Evolutionary conservation across 2,797 vertebrate species (phyloP).

Genomic region (Momotus momota): DNA sequence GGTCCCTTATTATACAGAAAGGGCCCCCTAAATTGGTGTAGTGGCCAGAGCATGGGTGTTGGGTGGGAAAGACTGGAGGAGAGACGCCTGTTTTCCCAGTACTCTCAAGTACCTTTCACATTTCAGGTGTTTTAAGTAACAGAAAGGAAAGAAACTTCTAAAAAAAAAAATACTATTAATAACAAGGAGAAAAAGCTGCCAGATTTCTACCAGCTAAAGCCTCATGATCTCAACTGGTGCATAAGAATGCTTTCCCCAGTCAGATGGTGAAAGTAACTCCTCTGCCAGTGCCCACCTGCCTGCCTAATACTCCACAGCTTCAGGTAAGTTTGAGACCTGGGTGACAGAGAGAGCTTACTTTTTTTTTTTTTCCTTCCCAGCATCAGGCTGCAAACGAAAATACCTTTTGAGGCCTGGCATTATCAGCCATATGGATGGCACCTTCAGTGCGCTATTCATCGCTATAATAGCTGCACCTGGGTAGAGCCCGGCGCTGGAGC

Average conservation of each 20-base stretch:
- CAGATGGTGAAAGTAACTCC: neutral
- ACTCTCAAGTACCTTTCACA: neutral
- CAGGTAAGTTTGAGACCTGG: neutral
- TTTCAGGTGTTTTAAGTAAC: neutral
- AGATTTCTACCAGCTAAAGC: neutral
- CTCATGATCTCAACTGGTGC: rapidly evolving
- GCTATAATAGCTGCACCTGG: conserved; percentile 89
- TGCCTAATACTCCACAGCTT: neutral
- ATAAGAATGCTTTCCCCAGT: neutral
- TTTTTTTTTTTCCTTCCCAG: conserved; percentile 1
- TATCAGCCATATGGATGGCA: conserved; percentile 75
- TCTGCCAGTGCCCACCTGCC: neutral
- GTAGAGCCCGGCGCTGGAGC: conserved; percentile 70
- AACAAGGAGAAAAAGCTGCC: neutral
- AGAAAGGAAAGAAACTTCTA: neutral
- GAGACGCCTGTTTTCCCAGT: rapidly evolving
- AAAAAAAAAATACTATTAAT: no score
- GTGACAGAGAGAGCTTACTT: conserved; percentile 21
- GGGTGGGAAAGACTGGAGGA: neutral
- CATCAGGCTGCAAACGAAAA: conserved; percentile 73
- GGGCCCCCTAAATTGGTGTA: no score
- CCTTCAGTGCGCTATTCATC: conserved; percentile 84
- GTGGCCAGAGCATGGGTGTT: neutral
- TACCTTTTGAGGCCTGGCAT: conserved; percentile 72
- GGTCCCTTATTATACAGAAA: no score